phyloP scores from a whole-genome alignment of 1,140 invertebrate species.

The Aphelenchoides avenae region DNA sequence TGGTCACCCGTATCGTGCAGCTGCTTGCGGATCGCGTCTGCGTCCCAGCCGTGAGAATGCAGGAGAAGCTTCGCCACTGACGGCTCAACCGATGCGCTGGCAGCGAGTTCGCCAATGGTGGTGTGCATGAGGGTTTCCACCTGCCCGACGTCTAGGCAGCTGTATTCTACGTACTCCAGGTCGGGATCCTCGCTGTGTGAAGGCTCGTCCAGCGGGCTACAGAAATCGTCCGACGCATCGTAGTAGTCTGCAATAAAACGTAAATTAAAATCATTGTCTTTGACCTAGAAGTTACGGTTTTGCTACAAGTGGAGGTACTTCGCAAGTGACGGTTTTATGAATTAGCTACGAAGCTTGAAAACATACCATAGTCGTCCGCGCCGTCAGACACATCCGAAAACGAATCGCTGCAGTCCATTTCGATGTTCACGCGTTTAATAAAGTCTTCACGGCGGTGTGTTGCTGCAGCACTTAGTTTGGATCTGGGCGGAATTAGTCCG shows the following conservation, averaged over 20 bases:
- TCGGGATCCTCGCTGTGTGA: constrained; percentile 25
- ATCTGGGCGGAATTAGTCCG: no score
- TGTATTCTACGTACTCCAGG: constrained; percentile 34
- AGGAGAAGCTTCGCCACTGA: constrained; percentile 36
- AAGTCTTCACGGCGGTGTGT: no score
- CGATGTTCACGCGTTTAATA: no score
- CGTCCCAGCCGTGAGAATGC: constrained; percentile 37
- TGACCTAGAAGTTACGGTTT: no score
- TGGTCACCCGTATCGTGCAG: neutral
- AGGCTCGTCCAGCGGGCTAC: constrained; percentile 4
- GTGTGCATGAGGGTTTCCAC: constrained; percentile 10
- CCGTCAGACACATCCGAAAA: no score
- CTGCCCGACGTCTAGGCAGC: constrained; percentile 23
- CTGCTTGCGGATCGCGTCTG: constrained; percentile 11
- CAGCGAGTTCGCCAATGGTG: constrained; percentile 11
- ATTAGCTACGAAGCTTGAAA: no score
- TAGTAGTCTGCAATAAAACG: constrained; percentile 33
- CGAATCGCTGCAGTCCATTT: no score
- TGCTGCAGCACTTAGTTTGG: no score
- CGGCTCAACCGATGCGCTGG: constrained; percentile 11
- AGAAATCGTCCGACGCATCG: constrained; percentile 7
- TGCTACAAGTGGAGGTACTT: no score
- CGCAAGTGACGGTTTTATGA: no score
- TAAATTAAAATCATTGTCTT: no score
- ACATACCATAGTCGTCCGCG: no score